Base-by-base conservation (phyloP, 92 coral and sea anemone species). In the Micromussa lordhowensis region DNA sequence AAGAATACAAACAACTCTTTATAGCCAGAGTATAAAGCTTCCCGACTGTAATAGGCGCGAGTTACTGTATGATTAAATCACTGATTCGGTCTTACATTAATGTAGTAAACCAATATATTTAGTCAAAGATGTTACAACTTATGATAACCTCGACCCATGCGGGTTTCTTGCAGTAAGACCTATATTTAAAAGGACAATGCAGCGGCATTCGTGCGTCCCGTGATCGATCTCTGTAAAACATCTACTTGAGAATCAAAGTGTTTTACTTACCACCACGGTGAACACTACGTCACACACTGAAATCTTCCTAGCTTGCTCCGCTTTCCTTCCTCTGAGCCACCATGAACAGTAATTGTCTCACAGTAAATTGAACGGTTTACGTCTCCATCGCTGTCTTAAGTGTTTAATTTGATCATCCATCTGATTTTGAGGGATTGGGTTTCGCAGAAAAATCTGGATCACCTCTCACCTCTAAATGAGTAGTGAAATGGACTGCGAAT, bases 381-480 rank as follows among this genome's bases (percentile, higher is more conserved):
- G 35, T 72, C 77, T 72, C 77, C 22, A 72, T 19, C 0, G 17
- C 48, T 71, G 1, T 31, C 35, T 7, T 32, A 32, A 71, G 76
- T 32, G 38, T 17, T 71, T 34, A 28, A 71, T 71, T 32, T 14
- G 69, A 78, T 19, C 83, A 55, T 57, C 30, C 28, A 30, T 31
- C 36, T n/a, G n/a, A n/a, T n/a, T 17, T 16, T n/a, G 21, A 10
- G 11, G 7, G 26, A 79, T 32, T 44, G 63, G 22, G 66, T 78
- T 53, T 80, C 83, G 31, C 82, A 21, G 64, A 57, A 79, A 79
- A 79, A 79, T 79, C 44, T 79, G 83, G 83, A 19, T 31, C 32
- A 79, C 58, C 48, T 80, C 29, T 18, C 4, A 29, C 63, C 14
- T 44, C 51, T 44, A 8, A 22, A 7, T 58, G 18, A 58, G 64